These are phyloP conservation scores for Aphidius ervi DNA, from an alignment of 1,140 invertebrate species.

Conservation along the genomic window DNA sequence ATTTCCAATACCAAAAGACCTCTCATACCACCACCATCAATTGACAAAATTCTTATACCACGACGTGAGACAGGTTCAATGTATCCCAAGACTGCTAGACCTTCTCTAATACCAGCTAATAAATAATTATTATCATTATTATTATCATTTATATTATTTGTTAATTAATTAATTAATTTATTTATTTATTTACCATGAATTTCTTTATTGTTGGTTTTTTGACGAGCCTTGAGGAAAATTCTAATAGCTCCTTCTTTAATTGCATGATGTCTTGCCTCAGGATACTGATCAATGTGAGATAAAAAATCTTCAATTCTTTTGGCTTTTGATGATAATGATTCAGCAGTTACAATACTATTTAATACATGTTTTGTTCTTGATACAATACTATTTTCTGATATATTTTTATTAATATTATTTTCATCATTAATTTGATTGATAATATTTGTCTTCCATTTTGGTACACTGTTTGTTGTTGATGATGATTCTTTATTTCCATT, in stretches of 20 bases:
- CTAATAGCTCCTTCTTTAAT: constrained; percentile 67
- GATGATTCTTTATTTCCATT: constrained; percentile 30
- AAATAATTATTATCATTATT: constrained; percentile 4
- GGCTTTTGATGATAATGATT: constrained; percentile 57
- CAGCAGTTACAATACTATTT: constrained; percentile 58
- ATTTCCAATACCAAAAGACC: constrained; percentile 80
- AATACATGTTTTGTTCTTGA: constrained; percentile 67
- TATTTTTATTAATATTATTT: constrained; percentile 50
- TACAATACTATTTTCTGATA: constrained; percentile 58
- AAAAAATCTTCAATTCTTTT: constrained; percentile 65
- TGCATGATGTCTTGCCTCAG: constrained; percentile 66
- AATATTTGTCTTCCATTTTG: constrained; percentile 50
- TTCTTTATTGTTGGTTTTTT: constrained; percentile 45
- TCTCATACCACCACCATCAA: constrained; percentile 88
- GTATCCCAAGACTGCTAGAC: constrained; percentile 73
- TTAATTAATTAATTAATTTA: neutral
- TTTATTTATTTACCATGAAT: constrained; percentile 33
- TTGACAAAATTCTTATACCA: constrained; percentile 78
- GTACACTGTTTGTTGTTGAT: constrained; percentile 25
- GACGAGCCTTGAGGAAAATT: constrained; percentile 55
- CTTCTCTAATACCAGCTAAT: constrained; percentile 55
- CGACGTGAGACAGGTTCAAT: constrained; percentile 63
- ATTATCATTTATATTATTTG: neutral
- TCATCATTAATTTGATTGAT: constrained; percentile 47
- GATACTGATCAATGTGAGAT: constrained; percentile 66